Percentiles rank a stretch among this genome's conserved stretches.
Evolutionary conservation across 2,113 vertebrate species (phyloP).

Genomic region (Sylvietta virens): DNA sequence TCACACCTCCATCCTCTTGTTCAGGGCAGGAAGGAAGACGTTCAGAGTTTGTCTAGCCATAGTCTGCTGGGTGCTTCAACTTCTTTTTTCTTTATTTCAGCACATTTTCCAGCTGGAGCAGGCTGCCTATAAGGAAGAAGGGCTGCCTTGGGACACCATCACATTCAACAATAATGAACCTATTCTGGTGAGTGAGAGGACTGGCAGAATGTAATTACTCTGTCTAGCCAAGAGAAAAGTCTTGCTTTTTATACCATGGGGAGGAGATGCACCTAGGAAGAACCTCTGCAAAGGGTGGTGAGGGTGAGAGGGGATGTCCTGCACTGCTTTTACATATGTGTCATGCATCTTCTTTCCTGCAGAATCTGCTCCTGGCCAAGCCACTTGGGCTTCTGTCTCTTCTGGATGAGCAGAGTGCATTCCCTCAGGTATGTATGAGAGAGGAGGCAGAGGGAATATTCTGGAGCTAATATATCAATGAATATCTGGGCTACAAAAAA

Average conservation of each 20-base stretch:
- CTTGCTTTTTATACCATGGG: neutral
- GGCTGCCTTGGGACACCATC: slow-evolving; percentile 69
- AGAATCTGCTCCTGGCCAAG: slow-evolving; percentile 76
- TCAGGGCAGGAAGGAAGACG: neutral
- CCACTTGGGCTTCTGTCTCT: slow-evolving; percentile 75
- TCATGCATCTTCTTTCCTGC: neutral
- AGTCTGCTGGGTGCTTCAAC: neutral
- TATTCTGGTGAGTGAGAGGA: slow-evolving; percentile 63
- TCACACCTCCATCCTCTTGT: neutral
- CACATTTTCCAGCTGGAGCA: slow-evolving; percentile 79
- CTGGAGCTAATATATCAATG: neutral
- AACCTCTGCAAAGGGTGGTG: neutral
- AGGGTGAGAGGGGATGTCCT: neutral
- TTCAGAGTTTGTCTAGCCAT: neutral
- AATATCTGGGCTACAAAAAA: neutral
- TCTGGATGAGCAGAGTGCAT: slow-evolving; percentile 78
- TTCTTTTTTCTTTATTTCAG: slow-evolving; percentile 34
- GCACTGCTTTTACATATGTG: neutral
- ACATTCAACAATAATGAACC: slow-evolving; percentile 74
- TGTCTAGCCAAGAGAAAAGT: neutral
- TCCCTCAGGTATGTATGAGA: slow-evolving; percentile 68
- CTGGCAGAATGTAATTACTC: neutral
- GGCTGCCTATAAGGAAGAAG: slow-evolving; percentile 72
- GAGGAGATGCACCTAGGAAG: neutral
- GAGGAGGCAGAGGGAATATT: neutral